phyloP scores from a whole-genome alignment of 1,140 invertebrate genomes.

The Heliothis virescens region DNA sequence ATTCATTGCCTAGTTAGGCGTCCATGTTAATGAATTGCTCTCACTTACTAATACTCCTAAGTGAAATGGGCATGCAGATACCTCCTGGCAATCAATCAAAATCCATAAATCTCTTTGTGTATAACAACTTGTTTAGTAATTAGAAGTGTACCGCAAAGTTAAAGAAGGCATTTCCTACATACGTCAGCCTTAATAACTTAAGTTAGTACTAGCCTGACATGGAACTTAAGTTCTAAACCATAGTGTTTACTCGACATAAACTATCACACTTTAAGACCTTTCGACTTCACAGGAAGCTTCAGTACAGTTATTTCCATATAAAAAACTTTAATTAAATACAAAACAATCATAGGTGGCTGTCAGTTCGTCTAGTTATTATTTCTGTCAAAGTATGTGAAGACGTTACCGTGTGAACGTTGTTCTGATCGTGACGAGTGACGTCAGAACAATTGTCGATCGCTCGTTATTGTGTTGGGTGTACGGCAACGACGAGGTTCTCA shows the following conservation, averaged over 20 bases:
- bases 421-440: slow-evolving; percentile 70
- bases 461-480: slow-evolving; percentile 55
- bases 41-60: background rate
- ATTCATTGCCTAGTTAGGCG: slow-evolving; percentile 41
- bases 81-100: background rate
- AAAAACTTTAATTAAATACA: slow-evolving; percentile 53
- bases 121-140: background rate
- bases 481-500: slow-evolving; percentile 65
- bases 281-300: slow-evolving; percentile 7
- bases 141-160: background rate
- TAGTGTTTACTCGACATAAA: slow-evolving; percentile 4
- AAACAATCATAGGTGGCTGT: slow-evolving; percentile 42
- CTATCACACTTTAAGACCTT: slow-evolving; percentile 17
- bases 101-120: background rate
- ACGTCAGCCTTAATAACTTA: slow-evolving; percentile 11
- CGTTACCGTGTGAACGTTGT: slow-evolving; percentile 70
- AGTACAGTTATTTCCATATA: slow-evolving; percentile 32
- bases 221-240: slow-evolving; percentile 9
- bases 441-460: slow-evolving; percentile 72
- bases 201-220: background rate
- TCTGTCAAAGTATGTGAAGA: slow-evolving; percentile 57
- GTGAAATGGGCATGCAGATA: background rate
- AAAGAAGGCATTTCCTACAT: background rate
- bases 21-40: background rate
- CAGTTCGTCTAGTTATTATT: slow-evolving; percentile 56